Base-by-base conservation (phyloP, 2,888 invertebrate genomes). In the Camponotus fellah region DNA sequence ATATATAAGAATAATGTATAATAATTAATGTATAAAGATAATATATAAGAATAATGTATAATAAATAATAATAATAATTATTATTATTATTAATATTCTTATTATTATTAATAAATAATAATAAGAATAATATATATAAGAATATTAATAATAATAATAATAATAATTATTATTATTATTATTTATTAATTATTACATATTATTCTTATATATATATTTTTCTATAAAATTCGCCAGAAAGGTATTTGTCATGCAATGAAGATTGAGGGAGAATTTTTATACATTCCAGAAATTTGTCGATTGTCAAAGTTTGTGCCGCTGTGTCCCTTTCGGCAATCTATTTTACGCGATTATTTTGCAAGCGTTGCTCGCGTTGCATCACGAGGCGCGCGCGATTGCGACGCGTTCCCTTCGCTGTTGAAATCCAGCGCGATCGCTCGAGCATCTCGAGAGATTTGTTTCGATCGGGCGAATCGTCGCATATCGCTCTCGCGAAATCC, bases 381-480 rank as follows among this genome's bases (percentile, higher is more conserved):
- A 83, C 34, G 34, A 10, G 14, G 14, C 26, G 34, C 34, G n/a
- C 58, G 8, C 26, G 53, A 72, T 72, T 49, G 80, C 79, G 21
- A 56, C 77, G 66, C 56, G 82, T 17, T 75, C 37, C 58, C 62
- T 46, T 40, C 40, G 72, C 37, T 84, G 85, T 84, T 76, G 87
- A 87, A 86, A 87, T 71, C 56, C 14, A n/a, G 17, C 49, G 32
- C 64, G 76, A 81, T 56, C 66, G 53, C 26, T 65, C 62, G 81
- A 82, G 53, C 81, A 85, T 85, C 85, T 56, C 75, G 84, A 86
- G 32, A 86, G 81, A 86, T 80, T 80, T 79, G 66, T 86, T 87
- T 76, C 83, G 76, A 87, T 87, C 77, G 76, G 60, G 0, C 53
- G 46, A 34, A 12, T 12, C 69, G 0, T 2, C n/a, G 0, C 2